These are phyloP conservation scores for Calypte anna DNA, from an alignment of 2,113 vertebrate species.

Conservation along the genomic window DNA sequence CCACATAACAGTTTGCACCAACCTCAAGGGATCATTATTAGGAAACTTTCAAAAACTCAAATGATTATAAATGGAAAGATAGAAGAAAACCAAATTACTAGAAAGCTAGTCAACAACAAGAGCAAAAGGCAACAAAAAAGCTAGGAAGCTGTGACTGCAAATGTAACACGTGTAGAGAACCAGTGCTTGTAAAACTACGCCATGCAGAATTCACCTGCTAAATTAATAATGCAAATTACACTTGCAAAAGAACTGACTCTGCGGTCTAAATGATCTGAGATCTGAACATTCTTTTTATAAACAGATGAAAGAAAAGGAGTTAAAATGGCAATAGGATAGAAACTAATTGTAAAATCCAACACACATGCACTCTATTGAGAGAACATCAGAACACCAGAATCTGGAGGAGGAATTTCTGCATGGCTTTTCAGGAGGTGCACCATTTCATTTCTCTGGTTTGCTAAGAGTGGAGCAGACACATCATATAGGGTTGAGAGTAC, in stretches of 20 bases:
- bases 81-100: neutral
- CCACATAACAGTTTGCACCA: neutral
- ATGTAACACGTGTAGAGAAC: neutral
- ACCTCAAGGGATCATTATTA: neutral
- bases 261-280: neutral
- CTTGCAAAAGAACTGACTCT: neutral
- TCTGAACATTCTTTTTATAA: neutral
- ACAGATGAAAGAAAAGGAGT: neutral
- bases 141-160: neutral
- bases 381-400: neutral
- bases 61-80: neutral
- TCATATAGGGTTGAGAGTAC: neutral
- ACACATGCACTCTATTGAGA: neutral
- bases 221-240: neutral
- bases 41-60: neutral
- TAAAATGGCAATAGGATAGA: neutral
- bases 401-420: neutral
- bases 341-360: neutral
- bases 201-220: neutral
- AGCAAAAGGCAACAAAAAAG: neutral
- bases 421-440: neutral
- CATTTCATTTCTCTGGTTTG: neutral
- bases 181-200: neutral
- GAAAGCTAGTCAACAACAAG: neutral
- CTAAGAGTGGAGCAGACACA: neutral